Base-by-base conservation (phyloP, 1,140 invertebrate species). In the Pteromalus puparum region DNA sequence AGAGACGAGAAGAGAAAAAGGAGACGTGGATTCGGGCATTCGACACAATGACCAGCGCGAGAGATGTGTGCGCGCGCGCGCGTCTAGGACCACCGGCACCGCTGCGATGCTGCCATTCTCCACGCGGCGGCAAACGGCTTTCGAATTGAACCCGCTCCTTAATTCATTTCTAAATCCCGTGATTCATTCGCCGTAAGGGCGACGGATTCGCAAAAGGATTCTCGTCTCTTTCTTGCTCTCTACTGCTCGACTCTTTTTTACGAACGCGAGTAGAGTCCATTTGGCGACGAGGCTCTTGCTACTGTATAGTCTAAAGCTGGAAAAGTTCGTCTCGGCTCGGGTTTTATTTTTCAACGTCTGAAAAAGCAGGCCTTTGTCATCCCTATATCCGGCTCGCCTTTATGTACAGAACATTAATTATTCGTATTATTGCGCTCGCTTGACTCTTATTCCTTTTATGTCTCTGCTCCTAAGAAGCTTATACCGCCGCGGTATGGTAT, bases 161-260 rank as follows among this genome's bases (percentile, higher is more conserved):
- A 91, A 92, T 92, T 92, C 91, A 89, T 88, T 88, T 89, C 88
- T 79, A 90, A 92, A 92, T 91, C 91, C 90, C 87, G 81, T 91
- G 90, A 92, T 92, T 91, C 90, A 92, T 90, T 88, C 48, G 48
- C 65, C 26, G 6, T 65, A 65, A 74, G 70, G 80, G 70, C 48
- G 30, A 42, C 4, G 12, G 81, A 67, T 48, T 76, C 48, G 73
- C 24, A 30, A 65, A 34, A n/a, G 79, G 67, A 72, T 70, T 30
- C 30, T 74, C 24, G 12, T 24, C 12, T 70, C 28, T 42, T 42
- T 21, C 21, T 70, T n/a, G 9, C 26, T 13, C 24, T 28, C 38
- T 34, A 5, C 38, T 46, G 53, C 21, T 38, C 6, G 7, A 24
- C 12, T 46, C 10, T 81, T 74, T 61, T 73, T 15, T 82, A 15